Conservation (phyloP, 92 coral and sea anemone species). For the Blastomussa wellsi region DNA sequence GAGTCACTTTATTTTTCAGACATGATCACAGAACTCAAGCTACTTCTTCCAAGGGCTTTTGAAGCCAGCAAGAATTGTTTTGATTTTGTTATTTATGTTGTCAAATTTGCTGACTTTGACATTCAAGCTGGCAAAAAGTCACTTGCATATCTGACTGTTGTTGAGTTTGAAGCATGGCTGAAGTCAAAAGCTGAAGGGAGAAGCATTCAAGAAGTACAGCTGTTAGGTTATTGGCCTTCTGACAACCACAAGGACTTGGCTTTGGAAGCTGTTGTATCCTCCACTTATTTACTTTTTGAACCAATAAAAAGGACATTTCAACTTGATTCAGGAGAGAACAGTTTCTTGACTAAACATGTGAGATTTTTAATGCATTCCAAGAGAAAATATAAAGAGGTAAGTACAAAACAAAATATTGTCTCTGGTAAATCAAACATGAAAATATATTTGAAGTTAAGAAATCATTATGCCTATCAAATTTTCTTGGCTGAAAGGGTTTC, state of each 20-base stretch:
- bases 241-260: slow-evolving; percentile 80
- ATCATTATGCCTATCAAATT: too few relatives aligned
- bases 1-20: slow-evolving; percentile 69
- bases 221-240: slow-evolving; percentile 51
- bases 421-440: not conserved
- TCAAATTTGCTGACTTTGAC: slow-evolving; percentile 77
- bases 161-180: slow-evolving; percentile 79
- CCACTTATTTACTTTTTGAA: slow-evolving; percentile 83
- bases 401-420: not conserved
- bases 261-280: slow-evolving; percentile 74
- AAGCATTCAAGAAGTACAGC: slow-evolving; percentile 40
- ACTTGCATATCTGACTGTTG: slow-evolving; percentile 76
- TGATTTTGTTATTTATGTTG: slow-evolving; percentile 65
- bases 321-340: slow-evolving; percentile 85
- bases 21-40: slow-evolving; percentile 55
- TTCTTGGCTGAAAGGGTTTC: too few relatives aligned
- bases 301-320: slow-evolving; percentile 80
- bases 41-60: slow-evolving; percentile 59
- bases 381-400: slow-evolving; percentile 85
- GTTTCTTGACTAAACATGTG: slow-evolving; percentile 83
- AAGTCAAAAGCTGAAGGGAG: slow-evolving; percentile 49
- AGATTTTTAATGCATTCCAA: slow-evolving; percentile 77
- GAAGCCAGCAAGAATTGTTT: slow-evolving; percentile 56
- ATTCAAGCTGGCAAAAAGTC: slow-evolving; percentile 82
- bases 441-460: too few relatives aligned